Evolutionary conservation across 1,140 invertebrate genomes (phyloP).

Genomic region (Lepidotrigona ventralis): DNA sequence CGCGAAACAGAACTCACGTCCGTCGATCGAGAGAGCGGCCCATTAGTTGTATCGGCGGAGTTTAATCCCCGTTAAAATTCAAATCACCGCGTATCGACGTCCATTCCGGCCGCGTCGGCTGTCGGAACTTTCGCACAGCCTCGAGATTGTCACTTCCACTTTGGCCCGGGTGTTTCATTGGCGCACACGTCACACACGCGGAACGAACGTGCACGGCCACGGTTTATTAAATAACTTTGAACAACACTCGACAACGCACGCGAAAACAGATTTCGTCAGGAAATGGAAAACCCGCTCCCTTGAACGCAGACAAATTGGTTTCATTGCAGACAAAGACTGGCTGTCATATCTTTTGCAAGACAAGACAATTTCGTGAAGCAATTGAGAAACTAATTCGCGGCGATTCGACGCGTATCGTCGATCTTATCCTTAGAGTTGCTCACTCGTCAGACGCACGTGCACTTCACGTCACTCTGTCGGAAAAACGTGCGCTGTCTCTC

Average conservation of each 20-base stretch:
- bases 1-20: background rate
- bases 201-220: background rate
- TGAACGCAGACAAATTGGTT: no score
- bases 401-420: background rate
- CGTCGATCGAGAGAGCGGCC: background rate
- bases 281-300: background rate
- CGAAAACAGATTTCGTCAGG: background rate
- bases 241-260: no score
- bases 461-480: no score
- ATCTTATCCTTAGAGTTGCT: background rate
- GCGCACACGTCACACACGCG: background rate
- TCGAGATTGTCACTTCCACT: slow-evolving; percentile 5
- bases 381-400: background rate
- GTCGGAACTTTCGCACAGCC: background rate
- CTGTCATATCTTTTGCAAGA: background rate
- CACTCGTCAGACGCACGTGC: background rate
- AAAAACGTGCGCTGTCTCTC: background rate
- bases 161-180: background rate
- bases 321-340: no score
- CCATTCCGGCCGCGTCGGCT: background rate
- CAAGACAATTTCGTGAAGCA: background rate
- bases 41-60: background rate
- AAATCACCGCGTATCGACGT: background rate
- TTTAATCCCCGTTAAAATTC: slow-evolving; percentile 8
- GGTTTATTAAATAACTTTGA: background rate